phyloP scores from a whole-genome alignment of 2,888 invertebrate species.

The Lasius platythorax region DNA sequence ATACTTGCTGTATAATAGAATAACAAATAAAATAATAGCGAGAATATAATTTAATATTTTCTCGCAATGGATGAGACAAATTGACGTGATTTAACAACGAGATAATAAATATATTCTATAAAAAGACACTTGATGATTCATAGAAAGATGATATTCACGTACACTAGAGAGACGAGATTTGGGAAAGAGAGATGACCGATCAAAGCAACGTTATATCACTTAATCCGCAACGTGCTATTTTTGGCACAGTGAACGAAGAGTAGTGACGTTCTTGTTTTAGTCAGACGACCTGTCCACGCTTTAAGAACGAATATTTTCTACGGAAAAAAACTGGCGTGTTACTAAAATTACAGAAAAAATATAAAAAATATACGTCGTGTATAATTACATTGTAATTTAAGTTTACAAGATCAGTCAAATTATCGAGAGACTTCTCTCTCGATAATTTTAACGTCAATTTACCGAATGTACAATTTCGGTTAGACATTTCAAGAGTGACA shows the following conservation, averaged over 20 bases:
- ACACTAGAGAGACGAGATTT: background rate
- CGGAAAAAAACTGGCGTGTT: background rate
- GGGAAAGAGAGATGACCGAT: conserved; percentile 1
- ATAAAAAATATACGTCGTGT: background rate
- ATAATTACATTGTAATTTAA: conserved; percentile 1
- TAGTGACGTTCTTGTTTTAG: conserved; percentile 24
- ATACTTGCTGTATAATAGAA: background rate
- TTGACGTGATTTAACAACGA: background rate
- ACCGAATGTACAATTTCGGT: conserved; percentile 1
- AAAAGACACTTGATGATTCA: background rate
- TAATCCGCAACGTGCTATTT: conserved; percentile 1
- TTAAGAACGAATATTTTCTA: conserved; percentile 3
- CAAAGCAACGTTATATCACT: conserved; percentile 16
- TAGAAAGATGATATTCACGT: background rate
- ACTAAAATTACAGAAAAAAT: background rate
- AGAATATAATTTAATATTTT: background rate
- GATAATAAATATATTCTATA: background rate
- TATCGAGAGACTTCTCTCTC: conserved; percentile 13
- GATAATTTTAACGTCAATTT: conserved; percentile 23
- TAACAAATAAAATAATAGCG: background rate
- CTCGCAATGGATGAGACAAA: background rate
- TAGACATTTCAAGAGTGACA: background rate
- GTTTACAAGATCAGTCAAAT: background rate
- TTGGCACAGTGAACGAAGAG: conserved; percentile 11
- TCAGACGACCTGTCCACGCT: background rate